phyloP scores from a whole-genome alignment of 2,113 vertebrate species.

The Triplophysa dalaica region DNA sequence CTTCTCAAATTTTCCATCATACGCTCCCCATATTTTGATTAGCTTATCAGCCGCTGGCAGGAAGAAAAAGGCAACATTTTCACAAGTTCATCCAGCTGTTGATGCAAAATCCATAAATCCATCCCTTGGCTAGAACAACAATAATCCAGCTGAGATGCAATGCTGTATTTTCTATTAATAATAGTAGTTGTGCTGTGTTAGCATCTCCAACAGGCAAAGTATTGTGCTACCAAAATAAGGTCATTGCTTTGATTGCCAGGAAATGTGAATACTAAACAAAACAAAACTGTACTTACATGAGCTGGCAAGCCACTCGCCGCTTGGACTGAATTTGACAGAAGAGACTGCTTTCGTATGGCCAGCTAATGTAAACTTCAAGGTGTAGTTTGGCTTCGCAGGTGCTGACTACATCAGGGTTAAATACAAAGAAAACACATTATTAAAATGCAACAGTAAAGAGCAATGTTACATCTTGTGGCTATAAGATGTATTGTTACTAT shows the following conservation, averaged over 20 bases:
- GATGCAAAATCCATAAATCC: too few relatives aligned
- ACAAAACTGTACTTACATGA: conserved; percentile 84
- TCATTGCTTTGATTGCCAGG: too few relatives aligned
- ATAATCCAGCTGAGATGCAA: too few relatives aligned
- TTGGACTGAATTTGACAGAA: conserved; percentile 97
- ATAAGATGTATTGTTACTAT: not conserved
- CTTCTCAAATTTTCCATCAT: conserved; percentile 98
- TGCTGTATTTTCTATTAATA: too few relatives aligned
- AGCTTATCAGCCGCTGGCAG: conserved; percentile 93
- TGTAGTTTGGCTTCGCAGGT: conserved; percentile 95
- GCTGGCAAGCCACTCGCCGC: conserved; percentile 97
- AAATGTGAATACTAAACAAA: too few relatives aligned
- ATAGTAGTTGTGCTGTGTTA: not conserved
- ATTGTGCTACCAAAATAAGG: not conserved
- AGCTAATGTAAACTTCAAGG: conserved; percentile 95
- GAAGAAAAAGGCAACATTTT: conserved; percentile 24
- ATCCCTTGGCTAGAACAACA: too few relatives aligned
- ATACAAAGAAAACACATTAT: not conserved
- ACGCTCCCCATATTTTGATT: conserved; percentile 98
- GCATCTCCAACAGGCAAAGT: not conserved
- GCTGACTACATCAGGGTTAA: conserved; percentile 78
- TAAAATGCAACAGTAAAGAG: not conserved
- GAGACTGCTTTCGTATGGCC: conserved; percentile 98
- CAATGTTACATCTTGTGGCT: not conserved
- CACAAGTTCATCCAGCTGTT: not conserved